A percentile compares a stretch with the other conserved stretches of the same genome.
phyloP scores from a whole-genome alignment of 2,113 vertebrate species.

The Otocyon megalotis region DNA sequence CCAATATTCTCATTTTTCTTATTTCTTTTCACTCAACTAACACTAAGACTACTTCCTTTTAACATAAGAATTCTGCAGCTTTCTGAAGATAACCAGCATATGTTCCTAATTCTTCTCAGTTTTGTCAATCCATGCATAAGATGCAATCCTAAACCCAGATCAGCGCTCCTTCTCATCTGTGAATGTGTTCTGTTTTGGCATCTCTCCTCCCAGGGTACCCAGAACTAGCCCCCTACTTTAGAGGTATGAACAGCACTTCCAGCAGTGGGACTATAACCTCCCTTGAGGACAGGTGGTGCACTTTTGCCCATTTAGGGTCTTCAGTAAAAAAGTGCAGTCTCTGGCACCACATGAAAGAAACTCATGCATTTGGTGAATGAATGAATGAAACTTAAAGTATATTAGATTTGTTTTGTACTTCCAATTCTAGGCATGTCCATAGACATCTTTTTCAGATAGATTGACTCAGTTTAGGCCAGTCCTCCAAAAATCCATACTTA shows the following conservation, averaged over 20 bases:
- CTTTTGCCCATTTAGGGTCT: background rate
- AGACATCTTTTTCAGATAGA: background rate
- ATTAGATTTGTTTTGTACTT: background rate
- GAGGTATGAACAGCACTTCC: background rate
- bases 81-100: background rate
- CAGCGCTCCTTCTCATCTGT: background rate
- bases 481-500: conserved; percentile 41
- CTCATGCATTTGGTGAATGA: background rate
- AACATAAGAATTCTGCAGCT: background rate
- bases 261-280: background rate
- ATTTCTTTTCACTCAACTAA: background rate
- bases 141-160: background rate
- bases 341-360: background rate
- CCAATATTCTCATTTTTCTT: background rate
- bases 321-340: no score
- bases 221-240: background rate
- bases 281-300: no score
- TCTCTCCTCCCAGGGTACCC: background rate
- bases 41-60: background rate
- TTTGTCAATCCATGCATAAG: background rate
- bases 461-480: conserved; percentile 44
- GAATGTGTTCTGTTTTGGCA: background rate
- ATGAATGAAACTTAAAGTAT: background rate
- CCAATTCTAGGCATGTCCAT: background rate
- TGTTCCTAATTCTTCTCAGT: background rate